Percentiles rank a stretch among this genome's conserved stretches.
phyloP scores from a whole-genome alignment of 35 echinoderm and acorn worm species.

The Apostichopus parvimensis region DNA sequence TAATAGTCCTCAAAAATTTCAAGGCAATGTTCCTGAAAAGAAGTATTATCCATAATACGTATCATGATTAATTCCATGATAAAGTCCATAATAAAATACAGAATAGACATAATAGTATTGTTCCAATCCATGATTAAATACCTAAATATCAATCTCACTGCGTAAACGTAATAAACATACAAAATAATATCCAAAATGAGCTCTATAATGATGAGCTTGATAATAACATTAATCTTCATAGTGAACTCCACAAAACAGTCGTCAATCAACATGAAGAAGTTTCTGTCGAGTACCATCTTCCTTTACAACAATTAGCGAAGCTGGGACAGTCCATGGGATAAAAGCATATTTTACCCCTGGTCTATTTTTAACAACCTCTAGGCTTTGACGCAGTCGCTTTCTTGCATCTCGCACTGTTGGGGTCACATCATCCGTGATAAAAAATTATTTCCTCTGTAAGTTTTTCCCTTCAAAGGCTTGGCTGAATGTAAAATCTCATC shows the following conservation, averaged over 20 bases:
- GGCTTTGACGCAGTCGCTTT: background rate
- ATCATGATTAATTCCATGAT: background rate
- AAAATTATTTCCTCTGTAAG: background rate
- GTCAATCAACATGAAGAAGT: background rate
- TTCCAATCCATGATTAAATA: no score
- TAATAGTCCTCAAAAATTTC: no score
- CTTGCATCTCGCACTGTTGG: background rate
- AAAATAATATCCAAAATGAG: background rate
- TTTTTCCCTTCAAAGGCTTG: background rate
- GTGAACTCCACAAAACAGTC: background rate
- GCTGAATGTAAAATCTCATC: no score
- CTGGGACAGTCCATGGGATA: conserved; percentile 24
- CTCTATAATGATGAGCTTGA: background rate
- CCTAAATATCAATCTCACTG: no score
- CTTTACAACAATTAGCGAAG: background rate
- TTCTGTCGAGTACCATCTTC: background rate
- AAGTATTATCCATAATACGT: background rate
- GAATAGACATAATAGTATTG: background rate
- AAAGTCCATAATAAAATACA: background rate
- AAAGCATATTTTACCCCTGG: background rate
- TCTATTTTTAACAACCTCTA: background rate
- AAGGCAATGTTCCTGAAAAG: no score
- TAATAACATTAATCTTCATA: background rate
- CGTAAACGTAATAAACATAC: background rate
- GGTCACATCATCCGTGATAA: conserved; percentile 9